phyloP scores from a whole-genome alignment of 2,888 invertebrate genomes.

The Autographa pulchrina region DNA sequence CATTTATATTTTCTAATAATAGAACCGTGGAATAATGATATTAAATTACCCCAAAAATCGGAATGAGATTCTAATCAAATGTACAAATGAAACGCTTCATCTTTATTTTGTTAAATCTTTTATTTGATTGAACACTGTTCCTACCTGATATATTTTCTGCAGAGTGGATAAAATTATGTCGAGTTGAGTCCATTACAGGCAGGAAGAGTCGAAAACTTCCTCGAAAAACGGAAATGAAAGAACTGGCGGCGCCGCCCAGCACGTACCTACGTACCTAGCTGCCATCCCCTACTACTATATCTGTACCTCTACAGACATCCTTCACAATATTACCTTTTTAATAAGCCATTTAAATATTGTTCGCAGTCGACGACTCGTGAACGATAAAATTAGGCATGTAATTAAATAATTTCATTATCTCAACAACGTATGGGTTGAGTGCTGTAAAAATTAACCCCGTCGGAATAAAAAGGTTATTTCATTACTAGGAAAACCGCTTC shows the following conservation, averaged over 20 bases:
- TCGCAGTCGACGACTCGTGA: constrained; percentile 50
- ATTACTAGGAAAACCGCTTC: constrained; percentile 46
- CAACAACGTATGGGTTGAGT: constrained; percentile 51
- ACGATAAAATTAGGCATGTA: constrained; percentile 54
- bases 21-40: no score
- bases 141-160: constrained; percentile 52
- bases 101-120: constrained; percentile 33
- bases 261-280: constrained; percentile 48
- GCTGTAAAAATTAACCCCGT: constrained; percentile 38
- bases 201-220: constrained; percentile 77
- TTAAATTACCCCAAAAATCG: constrained; percentile 10
- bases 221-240: constrained; percentile 78
- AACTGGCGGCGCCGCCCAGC: constrained; percentile 70
- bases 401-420: constrained; percentile 54
- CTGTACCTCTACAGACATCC: constrained; percentile 24
- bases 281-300: constrained; percentile 15
- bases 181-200: constrained; percentile 74
- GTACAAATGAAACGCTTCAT: constrained; percentile 35
- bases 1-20: neutral
- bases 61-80: constrained; percentile 22
- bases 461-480: constrained; percentile 48
- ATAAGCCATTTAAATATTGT: constrained; percentile 50
- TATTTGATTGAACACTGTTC: constrained; percentile 49
- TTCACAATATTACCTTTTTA: constrained; percentile 47
- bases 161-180: constrained; percentile 63